Evolutionary conservation across 2,888 invertebrate genomes (phyloP), one percentile per base, ranked within the genome.

Genomic region (Drosophila parthenogenetica): DNA sequence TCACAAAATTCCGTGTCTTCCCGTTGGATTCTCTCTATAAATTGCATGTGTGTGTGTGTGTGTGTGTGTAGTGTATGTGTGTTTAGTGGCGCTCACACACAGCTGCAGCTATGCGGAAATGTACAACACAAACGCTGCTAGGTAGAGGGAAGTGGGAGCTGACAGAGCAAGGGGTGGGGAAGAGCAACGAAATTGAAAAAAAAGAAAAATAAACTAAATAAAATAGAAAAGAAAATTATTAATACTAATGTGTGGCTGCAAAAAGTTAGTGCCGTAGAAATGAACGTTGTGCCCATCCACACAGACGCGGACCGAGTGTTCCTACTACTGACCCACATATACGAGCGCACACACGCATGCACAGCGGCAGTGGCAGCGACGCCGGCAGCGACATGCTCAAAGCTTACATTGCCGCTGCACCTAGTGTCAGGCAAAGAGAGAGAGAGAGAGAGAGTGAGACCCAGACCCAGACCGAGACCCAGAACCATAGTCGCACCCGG

Each of bases 261-360:
- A 67, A 68, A 53, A 32, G 60, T 48, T 43, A 11, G 29, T 29
- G 29, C 29, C 55, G 58, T 42, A 17, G 25, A 65, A 75, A 71
- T 76, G 72, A 75, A 72, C 76, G 75, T 71, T 71, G 53, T 66
- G 74, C 62, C 70, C 66, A 77, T 64, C 61, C 69, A 73, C 64
- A 73, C 77, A 77, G 74, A 73, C 83, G 80, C 80, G 76, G 51
- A 67, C 69, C 79, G 79, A 81, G 78, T 79, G 63, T 79, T 82
- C 80, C 78, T 80, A 90, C 90, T 90, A 90, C 91, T 91, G 90
- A 90, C 90, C 90, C 90, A 91, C 82, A 86, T 90, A 75, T 16
- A 49, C 51, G 19, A 48, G 29, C 39, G 17, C 42, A 22, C 22
- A 51, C 32, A 50, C 19, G 14, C 46, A 54, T 35, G 46, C 54